Conservation (phyloP, 2,888 invertebrate genomes). For the Dolichomitus sp. region DNA sequence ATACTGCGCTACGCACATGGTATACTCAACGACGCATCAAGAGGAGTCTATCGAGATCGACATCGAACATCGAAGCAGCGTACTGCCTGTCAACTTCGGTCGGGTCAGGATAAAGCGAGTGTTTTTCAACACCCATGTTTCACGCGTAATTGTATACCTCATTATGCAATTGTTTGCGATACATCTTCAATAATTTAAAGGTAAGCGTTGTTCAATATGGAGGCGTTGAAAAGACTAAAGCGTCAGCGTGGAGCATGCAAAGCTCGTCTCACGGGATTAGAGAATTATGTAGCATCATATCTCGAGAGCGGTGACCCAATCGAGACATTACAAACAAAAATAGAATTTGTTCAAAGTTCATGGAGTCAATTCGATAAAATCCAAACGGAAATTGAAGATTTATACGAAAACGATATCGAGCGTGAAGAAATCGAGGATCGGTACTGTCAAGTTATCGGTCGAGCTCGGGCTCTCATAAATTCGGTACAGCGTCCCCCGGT, state of each 20-base stretch:
- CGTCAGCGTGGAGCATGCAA: slow-evolving; percentile 6
- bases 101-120: slow-evolving; percentile 4
- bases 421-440: slow-evolving; percentile 26
- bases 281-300: slow-evolving; percentile 4
- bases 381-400: slow-evolving; percentile 22
- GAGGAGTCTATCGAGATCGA: neutral
- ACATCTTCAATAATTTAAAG: neutral
- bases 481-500: slow-evolving; percentile 12
- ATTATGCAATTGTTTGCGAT: neutral
- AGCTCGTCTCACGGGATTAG: slow-evolving; percentile 28
- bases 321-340: slow-evolving; percentile 28
- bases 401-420: slow-evolving; percentile 21
- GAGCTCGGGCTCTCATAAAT: slow-evolving; percentile 34
- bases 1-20: neutral
- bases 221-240: neutral
- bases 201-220: slow-evolving; percentile 10
- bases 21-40: neutral
- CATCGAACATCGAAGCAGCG: slow-evolving; percentile 1
- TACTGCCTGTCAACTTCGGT: neutral
- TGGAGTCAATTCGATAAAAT: slow-evolving; percentile 27
- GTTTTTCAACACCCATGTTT: neutral
- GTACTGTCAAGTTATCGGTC: slow-evolving; percentile 34
- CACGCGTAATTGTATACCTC: neutral
- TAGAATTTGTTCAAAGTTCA: slow-evolving; percentile 32
- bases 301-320: slow-evolving; percentile 21